A percentile compares a stretch with the other conserved stretches of the same genome.
phyloP scores from a whole-genome alignment of 2,113 vertebrate species.

The Trogon surrucura region DNA sequence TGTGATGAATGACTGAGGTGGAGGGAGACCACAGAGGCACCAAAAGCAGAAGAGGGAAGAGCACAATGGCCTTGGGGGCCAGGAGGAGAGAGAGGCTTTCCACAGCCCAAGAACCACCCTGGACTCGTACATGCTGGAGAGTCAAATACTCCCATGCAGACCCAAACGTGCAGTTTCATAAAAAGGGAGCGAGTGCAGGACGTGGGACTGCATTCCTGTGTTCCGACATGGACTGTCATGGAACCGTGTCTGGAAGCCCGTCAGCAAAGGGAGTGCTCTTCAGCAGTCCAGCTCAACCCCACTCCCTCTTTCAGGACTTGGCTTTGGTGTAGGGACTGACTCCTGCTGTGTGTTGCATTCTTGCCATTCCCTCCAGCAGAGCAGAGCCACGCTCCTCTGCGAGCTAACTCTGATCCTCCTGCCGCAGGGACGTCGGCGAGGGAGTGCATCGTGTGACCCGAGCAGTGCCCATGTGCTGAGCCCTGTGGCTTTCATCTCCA shows the following conservation, averaged over 20 bases:
- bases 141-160: neutral
- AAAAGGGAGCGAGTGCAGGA: neutral
- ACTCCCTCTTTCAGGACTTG: neutral
- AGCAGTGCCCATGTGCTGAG: neutral
- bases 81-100: neutral
- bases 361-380: neutral
- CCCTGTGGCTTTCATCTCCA: neutral
- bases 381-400: neutral
- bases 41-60: neutral
- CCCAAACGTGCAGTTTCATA: neutral
- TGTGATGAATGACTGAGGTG: rapidly evolving
- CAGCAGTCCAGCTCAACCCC: neutral
- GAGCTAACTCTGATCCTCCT: neutral
- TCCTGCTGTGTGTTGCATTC: neutral
- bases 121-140: rapidly evolving
- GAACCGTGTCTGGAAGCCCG: neutral
- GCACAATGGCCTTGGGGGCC: neutral
- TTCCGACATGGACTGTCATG: neutral
- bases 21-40: neutral
- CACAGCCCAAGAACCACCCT: neutral
- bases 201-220: rapidly evolving
- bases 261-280: rapidly evolving
- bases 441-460: rapidly evolving
- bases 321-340: neutral
- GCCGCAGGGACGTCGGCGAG: rapidly evolving